These are phyloP conservation scores for Hemicordylus capensis DNA, from an alignment of 2,113 vertebrate species.

Conservation along the genomic window DNA sequence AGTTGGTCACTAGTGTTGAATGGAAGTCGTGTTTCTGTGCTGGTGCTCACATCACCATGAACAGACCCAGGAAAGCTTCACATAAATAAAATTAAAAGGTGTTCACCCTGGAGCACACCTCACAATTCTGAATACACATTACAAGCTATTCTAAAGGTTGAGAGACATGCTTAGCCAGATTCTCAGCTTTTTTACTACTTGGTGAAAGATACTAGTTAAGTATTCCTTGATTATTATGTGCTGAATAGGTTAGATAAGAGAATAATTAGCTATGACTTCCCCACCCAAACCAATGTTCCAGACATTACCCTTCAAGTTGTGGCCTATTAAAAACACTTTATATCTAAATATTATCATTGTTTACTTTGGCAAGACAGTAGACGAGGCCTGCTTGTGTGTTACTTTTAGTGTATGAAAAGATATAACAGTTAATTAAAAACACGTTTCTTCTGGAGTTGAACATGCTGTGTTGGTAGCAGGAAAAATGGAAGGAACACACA, in stretches of 20 bases:
- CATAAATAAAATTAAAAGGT: neutral
- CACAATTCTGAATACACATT: conserved; percentile 37
- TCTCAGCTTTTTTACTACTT: conserved; percentile 26
- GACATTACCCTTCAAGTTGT: conserved; percentile 47
- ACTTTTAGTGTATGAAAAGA: neutral
- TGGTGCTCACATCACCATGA: neutral
- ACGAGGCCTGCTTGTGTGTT: neutral
- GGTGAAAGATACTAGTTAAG: conserved; percentile 57
- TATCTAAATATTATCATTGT: neutral
- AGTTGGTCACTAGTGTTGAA: neutral
- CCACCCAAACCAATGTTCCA: conserved; percentile 50
- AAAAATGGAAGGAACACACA: too few relatives aligned
- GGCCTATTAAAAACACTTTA: conserved; percentile 3
- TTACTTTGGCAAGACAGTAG: neutral
- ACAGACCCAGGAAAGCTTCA: neutral
- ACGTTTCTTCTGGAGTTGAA: neutral
- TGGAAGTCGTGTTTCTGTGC: neutral
- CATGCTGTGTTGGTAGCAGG: too few relatives aligned
- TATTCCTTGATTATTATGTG: conserved; percentile 47
- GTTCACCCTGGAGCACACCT: neutral
- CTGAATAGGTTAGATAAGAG: conserved; percentile 64
- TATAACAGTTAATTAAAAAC: neutral
- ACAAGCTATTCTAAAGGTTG: conserved; percentile 22
- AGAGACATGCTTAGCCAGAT: conserved; percentile 45
- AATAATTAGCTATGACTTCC: conserved; percentile 53